Evolutionary conservation across 2,888 invertebrate genomes (phyloP), one percentile per base, ranked within the genome.

Genomic region (Synergus itoensis): DNA sequence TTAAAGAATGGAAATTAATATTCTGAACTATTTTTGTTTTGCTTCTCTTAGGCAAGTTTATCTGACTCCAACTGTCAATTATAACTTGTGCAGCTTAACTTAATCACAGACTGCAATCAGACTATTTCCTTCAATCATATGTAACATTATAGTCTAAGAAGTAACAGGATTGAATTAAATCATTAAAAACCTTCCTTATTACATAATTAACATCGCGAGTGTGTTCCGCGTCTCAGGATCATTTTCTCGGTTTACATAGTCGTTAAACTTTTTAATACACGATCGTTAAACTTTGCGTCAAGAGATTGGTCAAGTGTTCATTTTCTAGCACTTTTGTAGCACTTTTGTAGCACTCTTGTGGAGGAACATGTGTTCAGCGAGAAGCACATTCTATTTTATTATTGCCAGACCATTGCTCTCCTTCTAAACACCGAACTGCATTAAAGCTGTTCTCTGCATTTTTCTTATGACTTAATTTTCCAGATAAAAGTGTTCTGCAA

Each of bases 261-360:
- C 88, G 87, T 89, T 88, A 87, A 86, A 87, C 82, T 86, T 84
- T 86, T 88, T 85, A 86, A 86, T 83, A 82, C 85, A 77, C 83
- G 85, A 88, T 88, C 89, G 88, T 88, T 87, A 88, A 87, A 86
- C 77, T 79, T 78, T 83, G 82, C 82, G 82, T 81, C 80, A 81
- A 79, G 65, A 82, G 82, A 83, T 81, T 83, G 53, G 73, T 73
- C 73, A 73, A 73, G 73, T 73, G 40, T 53, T 53, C 73, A 73
- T 73, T 73, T 48, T 53, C 16, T 48, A 11, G 69, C 69, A 69
- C 69, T 48, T 69, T 69, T 48, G 45, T 36, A n/a, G 40, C 16
- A 36, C 40, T 64, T 64, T 28, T 64, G 45, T 53, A 73, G 53
- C 53, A 57, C 53, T 53, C 40, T 73, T 48, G 36, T 48, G 11